Percentiles rank a stretch among this genome's conserved stretches.
Conservation (phyloP, 1,140 invertebrate species). For the Cydia strobilella region DNA sequence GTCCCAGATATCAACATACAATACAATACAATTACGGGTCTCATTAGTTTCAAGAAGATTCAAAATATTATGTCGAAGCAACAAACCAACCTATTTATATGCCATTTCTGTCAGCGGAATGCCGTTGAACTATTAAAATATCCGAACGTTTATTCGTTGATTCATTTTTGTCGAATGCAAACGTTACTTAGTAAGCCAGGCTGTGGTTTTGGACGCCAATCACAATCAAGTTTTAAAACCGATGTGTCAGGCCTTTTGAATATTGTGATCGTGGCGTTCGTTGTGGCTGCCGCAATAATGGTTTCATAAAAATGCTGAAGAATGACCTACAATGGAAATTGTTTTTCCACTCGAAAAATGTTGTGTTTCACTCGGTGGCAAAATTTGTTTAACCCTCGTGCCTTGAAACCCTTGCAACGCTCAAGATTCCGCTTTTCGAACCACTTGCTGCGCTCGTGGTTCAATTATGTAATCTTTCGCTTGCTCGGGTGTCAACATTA, state of each 20-base stretch:
- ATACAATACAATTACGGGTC: too few relatives aligned
- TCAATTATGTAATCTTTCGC: too few relatives aligned
- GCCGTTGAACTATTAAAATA: not conserved
- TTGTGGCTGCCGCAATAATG: not conserved
- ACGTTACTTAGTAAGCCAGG: conserved; percentile 12
- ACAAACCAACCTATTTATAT: not conserved
- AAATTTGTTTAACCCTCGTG: too few relatives aligned
- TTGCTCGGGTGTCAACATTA: too few relatives aligned
- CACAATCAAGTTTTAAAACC: conserved; percentile 28
- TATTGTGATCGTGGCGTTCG: conserved; percentile 3
- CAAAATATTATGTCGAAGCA: too few relatives aligned
- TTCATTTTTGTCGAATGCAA: conserved; percentile 14
- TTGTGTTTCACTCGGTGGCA: too few relatives aligned
- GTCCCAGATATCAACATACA: too few relatives aligned
- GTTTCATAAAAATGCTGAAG: not conserved
- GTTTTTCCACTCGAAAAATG: too few relatives aligned
- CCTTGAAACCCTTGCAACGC: too few relatives aligned
- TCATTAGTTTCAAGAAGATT: too few relatives aligned
- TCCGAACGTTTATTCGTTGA: not conserved
- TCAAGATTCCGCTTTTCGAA: too few relatives aligned
- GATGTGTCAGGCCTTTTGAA: conserved; percentile 9
- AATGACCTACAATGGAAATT: not conserved
- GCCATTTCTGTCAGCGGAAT: not conserved
- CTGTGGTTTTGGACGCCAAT: conserved; percentile 21
- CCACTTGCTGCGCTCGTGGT: too few relatives aligned